Percentiles rank a stretch among this genome's conserved stretches.
phyloP scores from a whole-genome alignment of 23 tunicate genomes.

The Oikopleura dioica region DNA sequence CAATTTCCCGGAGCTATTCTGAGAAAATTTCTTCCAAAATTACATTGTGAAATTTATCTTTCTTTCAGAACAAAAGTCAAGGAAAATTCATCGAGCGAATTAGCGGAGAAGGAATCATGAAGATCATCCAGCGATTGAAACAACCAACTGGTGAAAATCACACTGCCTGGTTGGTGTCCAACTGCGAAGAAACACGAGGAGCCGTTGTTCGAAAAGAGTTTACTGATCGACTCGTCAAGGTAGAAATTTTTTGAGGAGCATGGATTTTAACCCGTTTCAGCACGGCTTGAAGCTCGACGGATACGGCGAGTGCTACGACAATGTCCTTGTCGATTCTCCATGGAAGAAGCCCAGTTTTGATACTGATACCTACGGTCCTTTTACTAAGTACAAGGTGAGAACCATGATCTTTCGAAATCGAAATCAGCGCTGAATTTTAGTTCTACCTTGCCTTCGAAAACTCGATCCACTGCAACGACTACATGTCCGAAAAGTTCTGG shows the following conservation, averaged over 20 bases:
- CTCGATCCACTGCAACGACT: conserved; percentile 4
- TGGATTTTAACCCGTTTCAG: too few species aligned
- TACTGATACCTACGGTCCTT: background rate
- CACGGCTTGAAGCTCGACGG: background rate
- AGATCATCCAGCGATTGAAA: too few species aligned
- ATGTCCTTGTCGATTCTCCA: background rate
- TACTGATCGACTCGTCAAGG: background rate
- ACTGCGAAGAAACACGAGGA: background rate
- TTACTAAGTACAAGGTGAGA: conserved; percentile 5
- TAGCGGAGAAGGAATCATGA: too few species aligned
- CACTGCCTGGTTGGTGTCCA: background rate
- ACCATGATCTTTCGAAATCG: too few species aligned
- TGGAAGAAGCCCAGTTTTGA: background rate
- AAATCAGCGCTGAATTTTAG: too few species aligned
- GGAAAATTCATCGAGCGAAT: too few species aligned
- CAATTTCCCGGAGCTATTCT: too few species aligned
- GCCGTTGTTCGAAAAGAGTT: background rate
- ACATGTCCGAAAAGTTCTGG: background rate
- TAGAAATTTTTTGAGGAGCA: too few species aligned
- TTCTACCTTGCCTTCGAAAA: conserved; percentile 6
- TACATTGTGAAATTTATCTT: too few species aligned
- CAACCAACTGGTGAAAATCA: background rate
- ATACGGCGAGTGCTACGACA: conserved; percentile 2
- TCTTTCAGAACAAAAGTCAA: too few species aligned
- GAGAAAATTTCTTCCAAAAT: too few species aligned